A percentile compares a stretch with the other conserved stretches of the same genome.
Conservation (phyloP, 2,888 invertebrate species). For the Limenitis arthemis region DNA sequence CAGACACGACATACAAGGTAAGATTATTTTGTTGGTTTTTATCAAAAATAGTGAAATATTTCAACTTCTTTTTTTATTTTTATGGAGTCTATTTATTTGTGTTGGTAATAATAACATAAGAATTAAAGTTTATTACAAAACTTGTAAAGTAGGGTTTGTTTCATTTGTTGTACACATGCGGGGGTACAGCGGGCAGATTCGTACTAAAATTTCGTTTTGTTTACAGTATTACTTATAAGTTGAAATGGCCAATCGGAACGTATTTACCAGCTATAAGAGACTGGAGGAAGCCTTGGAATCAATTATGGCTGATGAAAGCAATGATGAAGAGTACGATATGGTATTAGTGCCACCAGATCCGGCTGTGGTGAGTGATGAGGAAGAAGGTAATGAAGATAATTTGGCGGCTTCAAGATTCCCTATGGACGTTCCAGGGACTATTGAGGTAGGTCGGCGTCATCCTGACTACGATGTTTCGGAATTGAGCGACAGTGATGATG, state of each 20-base stretch:
- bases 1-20: slow-evolving; percentile 20
- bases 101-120: slow-evolving; percentile 23
- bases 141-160: slow-evolving; percentile 20
- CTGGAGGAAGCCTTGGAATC: slow-evolving; percentile 22
- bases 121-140: slow-evolving; percentile 23
- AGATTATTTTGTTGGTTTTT: slow-evolving; percentile 21
- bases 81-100: slow-evolving; percentile 22
- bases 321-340: slow-evolving; percentile 22
- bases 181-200: slow-evolving; percentile 20
- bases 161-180: slow-evolving; percentile 20
- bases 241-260: slow-evolving; percentile 20
- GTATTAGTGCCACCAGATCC: slow-evolving; percentile 23
- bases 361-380: slow-evolving; percentile 24
- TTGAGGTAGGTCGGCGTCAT: slow-evolving; percentile 20
- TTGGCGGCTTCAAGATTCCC: slow-evolving; percentile 20
- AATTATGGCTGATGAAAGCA: slow-evolving; percentile 22
- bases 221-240: slow-evolving; percentile 18
- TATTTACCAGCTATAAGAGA: slow-evolving; percentile 19
- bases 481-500: slow-evolving; percentile 19
- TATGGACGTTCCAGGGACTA: slow-evolving; percentile 24
- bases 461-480: slow-evolving; percentile 19
- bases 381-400: slow-evolving; percentile 26
- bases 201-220: slow-evolving; percentile 18
- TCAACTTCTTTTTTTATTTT: slow-evolving; percentile 23
- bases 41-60: slow-evolving; percentile 21